These are phyloP conservation scores for Catocala fraxini DNA, from an alignment of 2,888 invertebrate species.

Conservation along the genomic window DNA sequence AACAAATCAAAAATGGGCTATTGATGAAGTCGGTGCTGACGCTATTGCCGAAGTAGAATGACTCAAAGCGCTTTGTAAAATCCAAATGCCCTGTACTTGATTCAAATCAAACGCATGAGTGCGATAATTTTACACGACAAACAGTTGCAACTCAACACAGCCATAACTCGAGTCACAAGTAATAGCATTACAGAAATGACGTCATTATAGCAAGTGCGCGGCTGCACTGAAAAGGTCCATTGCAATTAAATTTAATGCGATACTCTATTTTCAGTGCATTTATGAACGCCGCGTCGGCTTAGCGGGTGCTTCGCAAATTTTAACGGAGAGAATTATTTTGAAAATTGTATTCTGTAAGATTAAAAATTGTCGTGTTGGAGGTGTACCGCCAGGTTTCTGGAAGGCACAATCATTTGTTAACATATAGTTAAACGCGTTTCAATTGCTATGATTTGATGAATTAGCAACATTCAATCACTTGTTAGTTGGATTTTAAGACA, in stretches of 20 bases:
- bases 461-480: too few relatives aligned
- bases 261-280: slow-evolving; percentile 63
- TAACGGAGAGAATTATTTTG: slow-evolving; percentile 15
- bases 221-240: slow-evolving; percentile 60
- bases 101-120: background rate
- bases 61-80: too few relatives aligned
- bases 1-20: too few relatives aligned
- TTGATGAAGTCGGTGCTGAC: too few relatives aligned
- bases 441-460: too few relatives aligned
- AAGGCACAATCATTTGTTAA: too few relatives aligned
- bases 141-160: slow-evolving; percentile 25
- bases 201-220: slow-evolving; percentile 60
- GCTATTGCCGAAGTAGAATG: too few relatives aligned
- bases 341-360: background rate
- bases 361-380: too few relatives aligned
- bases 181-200: slow-evolving; percentile 66
- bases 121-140: background rate
- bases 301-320: slow-evolving; percentile 33
- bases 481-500: too few relatives aligned
- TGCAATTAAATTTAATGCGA: slow-evolving; percentile 70
- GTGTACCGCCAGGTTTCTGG: background rate
- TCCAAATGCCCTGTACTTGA: background rate
- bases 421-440: too few relatives aligned
- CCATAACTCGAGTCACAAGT: slow-evolving; percentile 48
- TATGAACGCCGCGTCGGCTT: slow-evolving; percentile 30